Evolutionary conservation across 2,797 vertebrate species (phyloP).

Genomic region (Falco berigora): DNA sequence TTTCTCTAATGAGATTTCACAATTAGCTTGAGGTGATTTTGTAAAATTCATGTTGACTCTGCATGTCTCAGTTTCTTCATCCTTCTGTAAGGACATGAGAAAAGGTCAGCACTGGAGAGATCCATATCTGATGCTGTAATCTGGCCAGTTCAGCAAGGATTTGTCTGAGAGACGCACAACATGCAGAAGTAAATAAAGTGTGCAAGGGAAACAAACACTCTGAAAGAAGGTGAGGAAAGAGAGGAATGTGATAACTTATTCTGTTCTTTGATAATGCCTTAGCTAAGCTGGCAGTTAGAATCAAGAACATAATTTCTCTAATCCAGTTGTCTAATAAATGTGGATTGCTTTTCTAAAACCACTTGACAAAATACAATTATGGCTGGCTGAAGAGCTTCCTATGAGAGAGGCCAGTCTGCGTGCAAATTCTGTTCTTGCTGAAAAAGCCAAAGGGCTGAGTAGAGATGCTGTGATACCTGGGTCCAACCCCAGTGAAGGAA

Average conservation of each 20-base stretch:
- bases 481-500: neutral
- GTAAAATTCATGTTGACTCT: neutral
- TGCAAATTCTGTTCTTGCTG: neutral
- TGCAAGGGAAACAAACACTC: neutral
- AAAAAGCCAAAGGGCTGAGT: neutral
- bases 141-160: neutral
- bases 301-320: slow-evolving; percentile 20
- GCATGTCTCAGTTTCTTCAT: neutral
- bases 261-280: neutral
- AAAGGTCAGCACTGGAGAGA: neutral
- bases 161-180: neutral
- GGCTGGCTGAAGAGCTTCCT: neutral
- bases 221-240: neutral
- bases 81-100: neutral
- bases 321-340: slow-evolving; percentile 36
- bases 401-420: neutral
- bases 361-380: slow-evolving; percentile 2
- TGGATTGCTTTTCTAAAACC: slow-evolving; percentile 29
- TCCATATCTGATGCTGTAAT: neutral
- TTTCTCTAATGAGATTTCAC: neutral
- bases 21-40: neutral
- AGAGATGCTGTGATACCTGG: neutral
- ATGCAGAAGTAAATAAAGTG: neutral
- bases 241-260: neutral
- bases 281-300: neutral